Conservation (phyloP, 1,140 invertebrate species). For the Drosophila littoralis region DNA sequence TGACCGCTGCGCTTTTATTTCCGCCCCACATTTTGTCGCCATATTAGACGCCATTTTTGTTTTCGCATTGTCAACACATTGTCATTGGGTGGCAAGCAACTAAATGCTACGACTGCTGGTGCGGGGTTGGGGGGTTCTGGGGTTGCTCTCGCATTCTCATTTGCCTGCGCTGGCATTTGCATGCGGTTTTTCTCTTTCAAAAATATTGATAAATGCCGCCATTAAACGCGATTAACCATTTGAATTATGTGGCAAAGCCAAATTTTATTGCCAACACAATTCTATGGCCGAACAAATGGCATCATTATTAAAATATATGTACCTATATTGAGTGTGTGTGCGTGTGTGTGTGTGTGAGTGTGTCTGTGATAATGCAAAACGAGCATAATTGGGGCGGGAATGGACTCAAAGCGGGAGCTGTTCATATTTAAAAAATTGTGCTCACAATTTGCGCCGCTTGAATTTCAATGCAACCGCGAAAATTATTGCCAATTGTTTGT, state of each 20-base stretch:
- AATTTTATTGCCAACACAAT: conserved; percentile 81
- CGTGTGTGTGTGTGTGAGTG: conserved; percentile 29
- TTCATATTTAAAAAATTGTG: conserved; percentile 52
- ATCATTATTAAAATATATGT: conserved; percentile 78
- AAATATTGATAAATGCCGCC: conserved; percentile 82
- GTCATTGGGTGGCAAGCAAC: conserved; percentile 40
- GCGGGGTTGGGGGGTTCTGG: neutral
- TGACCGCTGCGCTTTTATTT: conserved; percentile 80
- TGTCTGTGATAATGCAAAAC: conserved; percentile 45
- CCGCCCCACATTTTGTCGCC: conserved; percentile 54
- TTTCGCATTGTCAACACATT: conserved; percentile 70
- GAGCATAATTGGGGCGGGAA: conserved; percentile 58
- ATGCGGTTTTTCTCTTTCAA: conserved; percentile 44
- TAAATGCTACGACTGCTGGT: neutral
- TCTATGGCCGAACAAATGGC: conserved; percentile 80
- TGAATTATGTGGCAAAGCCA: conserved; percentile 82
- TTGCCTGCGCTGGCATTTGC: conserved; percentile 47
- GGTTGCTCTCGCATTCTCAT: neutral
- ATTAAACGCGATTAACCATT: conserved; percentile 83
- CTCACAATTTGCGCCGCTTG: conserved; percentile 70
- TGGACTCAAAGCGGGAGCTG: conserved; percentile 28
- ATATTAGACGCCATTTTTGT: conserved; percentile 78
- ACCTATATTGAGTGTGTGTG: conserved; percentile 21
- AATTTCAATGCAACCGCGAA: conserved; percentile 79
- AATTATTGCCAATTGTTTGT: conserved; percentile 80